Base-by-base conservation (phyloP, 2,113 vertebrate species). In the Gavialis gangeticus region DNA sequence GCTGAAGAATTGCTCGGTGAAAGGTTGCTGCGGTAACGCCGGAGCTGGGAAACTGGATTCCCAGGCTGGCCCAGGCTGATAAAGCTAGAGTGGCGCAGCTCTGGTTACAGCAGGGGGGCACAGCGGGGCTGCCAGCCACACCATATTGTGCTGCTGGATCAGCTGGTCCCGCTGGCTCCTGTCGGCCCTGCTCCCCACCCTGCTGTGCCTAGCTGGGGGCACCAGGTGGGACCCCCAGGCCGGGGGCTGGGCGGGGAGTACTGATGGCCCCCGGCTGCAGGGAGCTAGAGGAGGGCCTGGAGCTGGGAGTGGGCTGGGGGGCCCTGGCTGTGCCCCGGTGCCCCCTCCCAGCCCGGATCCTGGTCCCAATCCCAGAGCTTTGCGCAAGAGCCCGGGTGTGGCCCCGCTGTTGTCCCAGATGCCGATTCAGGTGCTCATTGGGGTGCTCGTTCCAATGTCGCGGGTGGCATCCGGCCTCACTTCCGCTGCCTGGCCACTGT, bases 11-110 rank as follows among this genome's bases (percentile, higher is more conserved):
- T 28, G 18, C 55, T 16, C 1, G 3, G 46, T 46, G 46, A 30
- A 57, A 59, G 34, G 95, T 96, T 95, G 95, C 95, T 80, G 2
- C 59, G 57, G 96, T 86, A 96, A 97, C 95, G 22, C 10, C 46
- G 24, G 1, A 25, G 91, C 85, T 19, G 17, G 22, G 97, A 97
- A 97, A 96, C 85, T 93, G 16, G 95, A 97, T 58, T 71, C 93
- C 78, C 2, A 1, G 24, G 78, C 66, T 17, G 85, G 88, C 84
- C 0, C 4, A 1, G 1, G 94, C 88, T 21, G 91, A 95, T 91
- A 93, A 90, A 90, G 79, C 75, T 1, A n/a, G 30, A 63, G 25
- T 2, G 9, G 57, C 0, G 5, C 17, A 9, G 96, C 83, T 96
- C 92, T 27, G 12, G 4, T 97, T 96, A 94, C 95, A 2, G 81